These are phyloP conservation scores for Tipula vernalis DNA, from an alignment of 2,888 invertebrate species.

Conservation along the genomic window DNA sequence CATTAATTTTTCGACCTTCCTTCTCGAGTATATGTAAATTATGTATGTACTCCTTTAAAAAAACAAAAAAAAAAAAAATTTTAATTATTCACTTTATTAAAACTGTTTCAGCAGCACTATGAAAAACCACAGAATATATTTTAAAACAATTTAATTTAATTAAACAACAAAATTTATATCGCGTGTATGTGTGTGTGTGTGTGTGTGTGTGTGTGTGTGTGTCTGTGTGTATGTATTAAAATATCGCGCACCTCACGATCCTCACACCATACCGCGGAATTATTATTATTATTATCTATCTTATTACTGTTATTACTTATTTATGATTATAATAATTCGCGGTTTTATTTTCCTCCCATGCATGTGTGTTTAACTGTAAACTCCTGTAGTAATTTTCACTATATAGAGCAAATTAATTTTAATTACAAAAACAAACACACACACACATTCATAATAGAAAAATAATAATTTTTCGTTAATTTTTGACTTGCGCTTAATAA, in stretches of 20 bases:
- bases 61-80: not conserved
- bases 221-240: not conserved
- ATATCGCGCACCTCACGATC: not conserved
- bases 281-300: not conserved
- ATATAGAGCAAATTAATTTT: not conserved
- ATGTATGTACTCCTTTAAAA: not conserved
- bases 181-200: not conserved
- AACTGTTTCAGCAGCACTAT: not conserved
- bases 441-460: not conserved
- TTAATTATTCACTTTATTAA: not conserved
- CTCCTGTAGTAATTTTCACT: not conserved
- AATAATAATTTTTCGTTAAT: not conserved
- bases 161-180: not conserved
- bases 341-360: not conserved
- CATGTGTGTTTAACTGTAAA: not conserved
- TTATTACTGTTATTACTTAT: not conserved
- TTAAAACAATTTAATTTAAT: not conserved
- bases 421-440: not conserved
- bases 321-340: not conserved
- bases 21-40: not conserved
- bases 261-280: not conserved
- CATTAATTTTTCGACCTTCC: not conserved
- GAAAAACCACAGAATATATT: not conserved
- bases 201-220: not conserved
- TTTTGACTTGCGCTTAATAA: constrained; percentile 4